Percentiles rank a stretch among this genome's conserved stretches.
phyloP scores from a whole-genome alignment of 2,113 vertebrate species.

The Mellivora capensis region DNA sequence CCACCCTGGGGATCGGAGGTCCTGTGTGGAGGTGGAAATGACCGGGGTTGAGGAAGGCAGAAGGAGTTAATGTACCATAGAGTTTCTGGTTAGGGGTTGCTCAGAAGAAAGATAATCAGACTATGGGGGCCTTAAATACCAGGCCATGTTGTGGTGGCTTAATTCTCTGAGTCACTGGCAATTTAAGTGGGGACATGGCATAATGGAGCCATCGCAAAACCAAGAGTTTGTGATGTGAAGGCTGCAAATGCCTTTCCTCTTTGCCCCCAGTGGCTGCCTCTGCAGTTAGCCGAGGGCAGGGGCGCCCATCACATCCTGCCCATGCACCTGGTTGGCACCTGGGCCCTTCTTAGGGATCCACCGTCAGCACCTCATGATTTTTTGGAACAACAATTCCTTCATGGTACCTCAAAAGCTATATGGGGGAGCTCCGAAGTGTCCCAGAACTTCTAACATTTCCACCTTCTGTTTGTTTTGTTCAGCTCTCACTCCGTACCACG shows the following conservation, averaged over 20 bases:
- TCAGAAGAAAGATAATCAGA: neutral
- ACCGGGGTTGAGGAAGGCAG: neutral
- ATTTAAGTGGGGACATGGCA: neutral
- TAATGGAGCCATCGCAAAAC: neutral
- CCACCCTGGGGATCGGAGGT: conserved; percentile 85
- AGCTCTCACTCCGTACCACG: neutral
- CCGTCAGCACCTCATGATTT: neutral
- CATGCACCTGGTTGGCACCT: neutral
- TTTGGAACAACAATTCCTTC: neutral
- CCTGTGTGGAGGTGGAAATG: conserved; percentile 69
- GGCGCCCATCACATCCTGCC: neutral
- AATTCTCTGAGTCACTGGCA: neutral
- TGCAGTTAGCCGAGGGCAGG: neutral
- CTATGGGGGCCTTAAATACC: neutral
- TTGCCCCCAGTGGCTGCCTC: neutral
- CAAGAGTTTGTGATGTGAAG: neutral
- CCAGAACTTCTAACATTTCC: neutral
- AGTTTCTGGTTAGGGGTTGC: neutral
- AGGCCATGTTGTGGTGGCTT: neutral
- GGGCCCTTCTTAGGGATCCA: neutral
- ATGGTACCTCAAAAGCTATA: neutral
- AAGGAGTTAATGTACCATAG: neutral
- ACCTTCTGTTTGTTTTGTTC: neutral
- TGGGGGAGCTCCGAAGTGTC: neutral
- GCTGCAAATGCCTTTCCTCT: neutral